These are phyloP conservation scores for Boulengeromyrus knoepffleri DNA, from an alignment of 2,113 vertebrate genomes.

Conservation along the genomic window DNA sequence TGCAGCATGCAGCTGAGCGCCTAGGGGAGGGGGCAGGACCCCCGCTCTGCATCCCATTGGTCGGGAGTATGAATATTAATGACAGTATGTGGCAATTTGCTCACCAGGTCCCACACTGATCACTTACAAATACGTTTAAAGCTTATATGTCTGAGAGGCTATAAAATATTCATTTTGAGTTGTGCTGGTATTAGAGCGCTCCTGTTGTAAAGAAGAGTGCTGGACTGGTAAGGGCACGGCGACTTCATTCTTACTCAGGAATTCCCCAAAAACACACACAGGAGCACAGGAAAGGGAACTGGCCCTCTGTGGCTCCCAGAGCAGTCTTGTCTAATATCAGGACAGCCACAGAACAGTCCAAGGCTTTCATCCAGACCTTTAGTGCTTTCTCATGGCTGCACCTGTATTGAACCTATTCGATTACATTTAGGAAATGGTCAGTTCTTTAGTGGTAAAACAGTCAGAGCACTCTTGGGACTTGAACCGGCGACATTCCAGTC, in stretches of 20 bases:
- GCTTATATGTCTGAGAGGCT: neutral
- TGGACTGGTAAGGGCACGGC: neutral
- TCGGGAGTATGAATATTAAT: neutral
- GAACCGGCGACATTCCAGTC: neutral
- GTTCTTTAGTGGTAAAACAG: neutral
- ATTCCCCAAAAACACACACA: neutral
- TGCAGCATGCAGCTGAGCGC: neutral
- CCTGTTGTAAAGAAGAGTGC: neutral
- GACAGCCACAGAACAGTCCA: neutral
- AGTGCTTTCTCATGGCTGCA: neutral
- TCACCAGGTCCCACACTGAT: neutral
- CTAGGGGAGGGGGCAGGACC: neutral
- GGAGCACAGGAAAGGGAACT: neutral
- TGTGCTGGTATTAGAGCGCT: neutral
- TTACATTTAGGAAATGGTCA: neutral
- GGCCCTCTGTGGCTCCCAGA: neutral
- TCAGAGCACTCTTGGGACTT: neutral
- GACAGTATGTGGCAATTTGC: neutral
- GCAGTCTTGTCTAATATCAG: neutral
- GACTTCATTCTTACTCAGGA: neutral
- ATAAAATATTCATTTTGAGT: neutral
- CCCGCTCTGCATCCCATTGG: neutral
- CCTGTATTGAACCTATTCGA: neutral
- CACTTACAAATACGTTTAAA: neutral
- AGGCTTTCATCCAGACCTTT: neutral